Evolutionary conservation across 2,113 vertebrate species (phyloP), one percentile per base, ranked within the genome.

Genomic region (Eulemur macaco): DNA sequence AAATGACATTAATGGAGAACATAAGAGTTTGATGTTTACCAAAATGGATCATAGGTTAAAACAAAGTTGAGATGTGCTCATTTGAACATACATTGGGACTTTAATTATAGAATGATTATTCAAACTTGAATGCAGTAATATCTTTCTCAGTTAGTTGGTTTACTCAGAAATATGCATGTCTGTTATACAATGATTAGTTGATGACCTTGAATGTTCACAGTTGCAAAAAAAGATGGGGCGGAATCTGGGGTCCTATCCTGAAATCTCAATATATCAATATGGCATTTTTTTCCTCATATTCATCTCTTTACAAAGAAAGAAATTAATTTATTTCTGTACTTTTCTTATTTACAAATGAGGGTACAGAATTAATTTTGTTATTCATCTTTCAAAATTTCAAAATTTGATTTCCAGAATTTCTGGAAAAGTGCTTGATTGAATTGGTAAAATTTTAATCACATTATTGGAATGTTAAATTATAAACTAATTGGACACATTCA

Each of bases 1-100:
- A 97, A 96, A 89, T 98, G 97, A 97, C 97, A 94, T 98, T 98
- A 98, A 97, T 98, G 97, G 97, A 94, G 80, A 95, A 91, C 88
- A 86, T 89, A 93, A 94, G 84, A 95, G 39, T 97, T 95, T 95
- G 74, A 97, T 97, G 84, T 97, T 97, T 98, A 97, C 94, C 86
- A 96, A 95, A 97, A 95, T 97, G 96, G 74, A 93, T 96, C 93
- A 82, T 81, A 98, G 97, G 96, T 98, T 98, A 98, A 97, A 96
- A 97, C 86, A 94, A 96, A 97, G 93, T 96, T 97, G 93, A 96
- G 96, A 92, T 54, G 66, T 13, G 64, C 95, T 97, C 60, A 71
- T 88, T 86, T 97, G 68, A 89, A 76, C 94, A 97, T 96, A 84
- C 86, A 81, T 73, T 93, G 81, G 56, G 84, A 95, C 34, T 86